These are phyloP conservation scores for Semnornis frantzii DNA, from an alignment of 2,113 vertebrate genomes.

Conservation along the genomic window DNA sequence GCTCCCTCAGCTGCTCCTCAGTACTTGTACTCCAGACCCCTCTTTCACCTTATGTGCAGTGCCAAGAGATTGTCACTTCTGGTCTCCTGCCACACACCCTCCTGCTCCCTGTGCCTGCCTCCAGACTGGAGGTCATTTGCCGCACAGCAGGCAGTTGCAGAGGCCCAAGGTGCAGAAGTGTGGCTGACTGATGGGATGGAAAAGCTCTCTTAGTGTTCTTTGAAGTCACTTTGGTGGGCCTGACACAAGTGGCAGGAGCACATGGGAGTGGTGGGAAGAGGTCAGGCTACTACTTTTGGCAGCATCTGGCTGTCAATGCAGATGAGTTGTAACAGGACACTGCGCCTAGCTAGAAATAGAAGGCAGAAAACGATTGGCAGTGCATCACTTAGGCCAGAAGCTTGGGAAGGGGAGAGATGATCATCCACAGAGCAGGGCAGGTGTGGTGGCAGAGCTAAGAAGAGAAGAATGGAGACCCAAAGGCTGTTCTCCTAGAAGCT, in stretches of 20 bases:
- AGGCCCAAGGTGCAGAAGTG: background rate
- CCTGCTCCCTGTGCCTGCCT: background rate
- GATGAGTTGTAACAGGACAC: background rate
- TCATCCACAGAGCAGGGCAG: background rate
- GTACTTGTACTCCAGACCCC: too few species aligned
- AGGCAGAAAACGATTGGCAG: background rate
- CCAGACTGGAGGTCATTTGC: background rate
- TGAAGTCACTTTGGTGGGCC: background rate
- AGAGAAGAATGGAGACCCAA: background rate
- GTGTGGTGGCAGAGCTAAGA: background rate
- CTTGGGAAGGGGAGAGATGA: fast-evolving
- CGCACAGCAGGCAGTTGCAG: fast-evolving
- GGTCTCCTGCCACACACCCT: background rate
- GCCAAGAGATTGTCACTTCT: background rate
- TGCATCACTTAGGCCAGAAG: background rate
- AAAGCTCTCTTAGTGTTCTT: background rate
- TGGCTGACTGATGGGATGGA: background rate
- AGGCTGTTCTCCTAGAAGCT: background rate
- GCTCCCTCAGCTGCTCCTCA: too few species aligned
- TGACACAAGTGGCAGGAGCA: background rate
- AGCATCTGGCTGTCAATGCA: background rate
- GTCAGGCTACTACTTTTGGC: background rate
- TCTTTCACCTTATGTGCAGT: background rate
- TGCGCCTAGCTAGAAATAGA: background rate
- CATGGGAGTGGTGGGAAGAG: background rate